These are phyloP conservation scores for Dendropsophus ebraccatus DNA, from an alignment of 2,113 vertebrate genomes.

Conservation along the genomic window DNA sequence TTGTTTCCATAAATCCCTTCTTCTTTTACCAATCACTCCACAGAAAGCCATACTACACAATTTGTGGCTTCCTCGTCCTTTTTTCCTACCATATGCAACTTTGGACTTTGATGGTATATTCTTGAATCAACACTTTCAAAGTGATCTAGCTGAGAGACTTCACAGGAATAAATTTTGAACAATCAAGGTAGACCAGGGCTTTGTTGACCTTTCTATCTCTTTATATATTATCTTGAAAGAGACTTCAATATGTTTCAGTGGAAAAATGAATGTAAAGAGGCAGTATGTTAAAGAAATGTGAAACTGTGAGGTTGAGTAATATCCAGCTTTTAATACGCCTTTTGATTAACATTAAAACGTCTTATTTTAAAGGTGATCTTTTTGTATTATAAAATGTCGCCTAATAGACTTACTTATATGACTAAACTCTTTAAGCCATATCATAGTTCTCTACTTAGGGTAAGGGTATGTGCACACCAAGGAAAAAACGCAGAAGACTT, in stretches of 20 bases:
- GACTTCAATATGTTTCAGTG: slow-evolving; percentile 47
- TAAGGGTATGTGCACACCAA: no score
- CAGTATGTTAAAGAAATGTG: slow-evolving; percentile 33
- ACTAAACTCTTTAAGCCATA: not conserved
- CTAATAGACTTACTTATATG: slow-evolving; percentile 21
- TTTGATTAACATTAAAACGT: slow-evolving; percentile 11
- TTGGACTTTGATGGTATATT: slow-evolving; percentile 23
- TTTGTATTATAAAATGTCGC: not conserved
- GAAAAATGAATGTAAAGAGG: slow-evolving; percentile 37
- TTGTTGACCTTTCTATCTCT: slow-evolving; percentile 59
- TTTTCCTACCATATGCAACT: not conserved
- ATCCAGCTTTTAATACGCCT: slow-evolving; percentile 25
- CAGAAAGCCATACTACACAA: not conserved
- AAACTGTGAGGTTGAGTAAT: slow-evolving; percentile 57
- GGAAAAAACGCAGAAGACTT: no score
- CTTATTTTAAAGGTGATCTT: slow-evolving; percentile 7
- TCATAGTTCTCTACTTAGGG: not conserved
- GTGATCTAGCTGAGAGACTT: slow-evolving; percentile 47
- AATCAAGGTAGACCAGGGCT: not conserved
- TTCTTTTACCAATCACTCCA: not conserved
- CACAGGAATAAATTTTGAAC: slow-evolving; percentile 48
- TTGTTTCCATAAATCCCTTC: not conserved
- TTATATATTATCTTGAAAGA: slow-evolving; percentile 61
- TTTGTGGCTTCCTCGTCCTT: not conserved
- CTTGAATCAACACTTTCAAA: slow-evolving; percentile 35